A percentile compares a stretch with the other conserved stretches of the same genome.
These are phyloP conservation scores for Dryococelus australis DNA, from an alignment of 2,888 invertebrate genomes.

Conservation along the genomic window DNA sequence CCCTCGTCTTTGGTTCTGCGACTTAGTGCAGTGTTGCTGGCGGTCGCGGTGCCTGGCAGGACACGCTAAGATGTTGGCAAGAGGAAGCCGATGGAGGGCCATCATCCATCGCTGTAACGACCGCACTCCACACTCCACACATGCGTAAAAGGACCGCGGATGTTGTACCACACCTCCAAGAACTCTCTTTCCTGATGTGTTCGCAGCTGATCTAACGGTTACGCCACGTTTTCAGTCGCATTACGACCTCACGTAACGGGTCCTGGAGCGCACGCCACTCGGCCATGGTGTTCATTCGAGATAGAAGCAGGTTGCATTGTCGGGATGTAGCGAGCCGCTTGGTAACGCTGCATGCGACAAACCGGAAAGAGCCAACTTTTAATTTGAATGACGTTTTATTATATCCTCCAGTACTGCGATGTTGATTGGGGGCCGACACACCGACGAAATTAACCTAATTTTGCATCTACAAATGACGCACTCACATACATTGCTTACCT, in stretches of 20 bases:
- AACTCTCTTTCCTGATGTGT: background rate
- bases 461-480: too few species aligned
- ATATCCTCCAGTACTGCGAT: too few species aligned
- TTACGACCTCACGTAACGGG: background rate
- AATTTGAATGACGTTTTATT: too few species aligned
- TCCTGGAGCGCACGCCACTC: background rate
- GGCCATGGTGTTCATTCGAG: background rate
- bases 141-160: background rate
- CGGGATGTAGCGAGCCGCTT: too few species aligned
- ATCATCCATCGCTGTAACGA: conserved; percentile 11
- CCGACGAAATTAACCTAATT: too few species aligned
- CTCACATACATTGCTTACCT: too few species aligned
- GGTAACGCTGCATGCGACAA: too few species aligned
- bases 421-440: too few species aligned
- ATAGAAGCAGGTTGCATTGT: background rate
- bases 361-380: too few species aligned
- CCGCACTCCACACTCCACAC: conserved; percentile 16
- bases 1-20: background rate
- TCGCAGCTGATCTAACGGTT: background rate
- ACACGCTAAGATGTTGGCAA: background rate
- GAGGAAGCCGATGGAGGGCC: conserved; percentile 16
- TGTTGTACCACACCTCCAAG: background rate
- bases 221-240: background rate
- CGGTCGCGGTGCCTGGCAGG: background rate
- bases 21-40: background rate